Evolutionary conservation across 2,888 invertebrate genomes (phyloP).

Genomic region (Odontomyia ornata): DNA sequence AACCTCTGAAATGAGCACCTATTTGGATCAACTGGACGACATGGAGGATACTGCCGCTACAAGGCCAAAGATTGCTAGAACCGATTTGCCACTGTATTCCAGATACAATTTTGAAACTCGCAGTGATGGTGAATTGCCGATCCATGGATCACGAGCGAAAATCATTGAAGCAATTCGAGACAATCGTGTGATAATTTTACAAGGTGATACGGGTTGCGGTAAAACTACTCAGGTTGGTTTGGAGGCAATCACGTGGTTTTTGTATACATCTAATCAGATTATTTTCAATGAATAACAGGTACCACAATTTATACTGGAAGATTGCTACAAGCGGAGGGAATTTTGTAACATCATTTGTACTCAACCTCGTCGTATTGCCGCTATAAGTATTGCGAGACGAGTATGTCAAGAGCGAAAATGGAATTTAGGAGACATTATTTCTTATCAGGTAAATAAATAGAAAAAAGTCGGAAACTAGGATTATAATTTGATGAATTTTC

Average conservation of each 20-base stretch:
- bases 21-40: slow-evolving; percentile 54
- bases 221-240: slow-evolving; percentile 77
- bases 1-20: slow-evolving; percentile 20
- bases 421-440: slow-evolving; percentile 83
- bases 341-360: slow-evolving; percentile 91
- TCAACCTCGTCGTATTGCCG: slow-evolving; percentile 93
- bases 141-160: slow-evolving; percentile 63
- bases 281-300: slow-evolving; percentile 63
- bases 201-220: slow-evolving; percentile 95
- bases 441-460: slow-evolving; percentile 78
- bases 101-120: slow-evolving; percentile 58
- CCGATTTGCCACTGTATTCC: slow-evolving; percentile 56
- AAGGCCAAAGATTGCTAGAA: slow-evolving; percentile 48
- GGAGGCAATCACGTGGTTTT: neutral
- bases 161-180: slow-evolving; percentile 72
- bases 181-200: slow-evolving; percentile 79
- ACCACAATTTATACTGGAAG: slow-evolving; percentile 92
- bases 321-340: slow-evolving; percentile 69
- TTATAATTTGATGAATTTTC: too few species aligned
- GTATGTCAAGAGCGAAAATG: slow-evolving; percentile 86
- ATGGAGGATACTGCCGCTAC: slow-evolving; percentile 50
- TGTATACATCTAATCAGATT: neutral
- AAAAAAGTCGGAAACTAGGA: too few species aligned
- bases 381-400: slow-evolving; percentile 85
- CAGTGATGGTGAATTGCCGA: slow-evolving; percentile 58